Evolutionary conservation across 2,113 vertebrate genomes (phyloP).

Genomic region (Tauraco erythrolophus): DNA sequence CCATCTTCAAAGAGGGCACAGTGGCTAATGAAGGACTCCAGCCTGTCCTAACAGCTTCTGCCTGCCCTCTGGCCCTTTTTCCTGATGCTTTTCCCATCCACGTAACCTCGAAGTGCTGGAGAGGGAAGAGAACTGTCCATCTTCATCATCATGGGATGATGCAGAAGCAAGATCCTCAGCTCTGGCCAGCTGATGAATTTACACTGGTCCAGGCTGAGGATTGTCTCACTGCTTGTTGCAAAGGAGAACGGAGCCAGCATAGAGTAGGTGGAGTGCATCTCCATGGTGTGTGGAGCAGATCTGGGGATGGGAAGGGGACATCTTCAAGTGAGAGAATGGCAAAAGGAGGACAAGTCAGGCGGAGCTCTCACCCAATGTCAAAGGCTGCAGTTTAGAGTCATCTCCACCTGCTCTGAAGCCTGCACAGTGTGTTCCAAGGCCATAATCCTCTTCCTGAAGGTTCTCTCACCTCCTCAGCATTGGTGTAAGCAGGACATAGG

Average conservation of each 20-base stretch:
- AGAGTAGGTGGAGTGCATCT: not conserved
- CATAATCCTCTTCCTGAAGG: not conserved
- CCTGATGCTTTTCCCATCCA: not conserved
- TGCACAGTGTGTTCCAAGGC: not conserved
- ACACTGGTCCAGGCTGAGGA: not conserved
- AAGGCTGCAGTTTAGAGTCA: not conserved
- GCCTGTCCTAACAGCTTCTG: not conserved
- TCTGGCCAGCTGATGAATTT: not conserved
- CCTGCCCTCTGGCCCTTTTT: not conserved
- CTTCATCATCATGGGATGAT: not conserved
- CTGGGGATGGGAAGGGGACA: not conserved
- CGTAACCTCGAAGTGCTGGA: not conserved
- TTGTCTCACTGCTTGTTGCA: not conserved
- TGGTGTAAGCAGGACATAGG: fast-evolving
- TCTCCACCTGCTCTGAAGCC: not conserved
- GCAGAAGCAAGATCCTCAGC: not conserved
- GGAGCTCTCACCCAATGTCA: fast-evolving
- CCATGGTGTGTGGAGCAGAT: not conserved
- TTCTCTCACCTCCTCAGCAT: not conserved
- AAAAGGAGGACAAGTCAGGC: not conserved
- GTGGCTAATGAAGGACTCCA: not conserved
- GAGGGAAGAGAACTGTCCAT: not conserved
- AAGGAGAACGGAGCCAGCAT: not conserved
- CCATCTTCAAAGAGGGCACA: not conserved
- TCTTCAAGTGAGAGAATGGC: not conserved